Evolutionary conservation across 2,113 vertebrate genomes (phyloP).

Genomic region (Anthoscopus minutus): DNA sequence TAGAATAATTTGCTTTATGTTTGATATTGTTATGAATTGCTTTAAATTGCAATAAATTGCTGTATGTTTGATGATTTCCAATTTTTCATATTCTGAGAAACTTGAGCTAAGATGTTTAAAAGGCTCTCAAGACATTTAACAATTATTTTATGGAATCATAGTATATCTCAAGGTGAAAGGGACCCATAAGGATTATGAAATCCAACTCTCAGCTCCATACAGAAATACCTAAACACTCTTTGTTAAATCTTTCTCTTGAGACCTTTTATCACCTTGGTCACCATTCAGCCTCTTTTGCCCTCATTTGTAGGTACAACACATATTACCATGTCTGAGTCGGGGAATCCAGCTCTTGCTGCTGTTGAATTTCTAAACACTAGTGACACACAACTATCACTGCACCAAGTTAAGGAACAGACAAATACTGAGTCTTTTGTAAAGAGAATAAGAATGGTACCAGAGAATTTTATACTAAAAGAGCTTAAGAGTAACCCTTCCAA

Average conservation of each 20-base stretch:
- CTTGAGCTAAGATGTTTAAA: neutral
- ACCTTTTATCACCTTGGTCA: neutral
- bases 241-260: neutral
- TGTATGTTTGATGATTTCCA: neutral
- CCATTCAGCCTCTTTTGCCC: neutral
- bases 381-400: neutral
- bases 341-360: neutral
- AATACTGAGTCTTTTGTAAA: neutral
- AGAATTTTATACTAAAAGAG: neutral
- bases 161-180: neutral
- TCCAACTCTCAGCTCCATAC: neutral
- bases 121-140: neutral
- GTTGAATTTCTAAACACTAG: neutral
- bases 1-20: neutral
- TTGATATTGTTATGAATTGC: too few relatives aligned
- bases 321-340: neutral
- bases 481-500: neutral
- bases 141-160: neutral
- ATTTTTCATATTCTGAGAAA: neutral
- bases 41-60: neutral
- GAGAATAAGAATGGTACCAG: neutral
- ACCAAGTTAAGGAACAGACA: neutral
- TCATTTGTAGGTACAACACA: fast-evolving
- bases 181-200: neutral
- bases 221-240: neutral